Base-by-base conservation (phyloP, 2,888 invertebrate genomes). In the Nomada ferruginata region DNA sequence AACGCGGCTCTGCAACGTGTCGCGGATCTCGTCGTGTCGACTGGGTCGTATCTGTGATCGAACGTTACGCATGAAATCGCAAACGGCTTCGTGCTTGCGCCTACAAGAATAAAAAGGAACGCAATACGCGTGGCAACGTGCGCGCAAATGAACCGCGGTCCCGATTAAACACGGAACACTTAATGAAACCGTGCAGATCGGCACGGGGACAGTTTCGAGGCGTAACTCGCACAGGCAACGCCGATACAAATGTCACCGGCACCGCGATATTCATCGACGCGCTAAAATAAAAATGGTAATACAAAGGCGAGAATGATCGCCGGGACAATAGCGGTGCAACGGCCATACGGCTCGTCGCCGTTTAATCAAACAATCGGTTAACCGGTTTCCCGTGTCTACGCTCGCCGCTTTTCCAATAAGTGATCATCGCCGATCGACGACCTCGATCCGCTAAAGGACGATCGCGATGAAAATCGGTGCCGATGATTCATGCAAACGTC, bases 21-120 rank as follows among this genome's bases (percentile, higher is more conserved):
- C 61, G 55, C 68, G 77, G 77, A 76, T 79, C 29, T 47, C 26
- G 18, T 5, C 59, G 2, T 1, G 42, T 36, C 63, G 63, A n/a
- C 42, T 23, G 42, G 61, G 23, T 61, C 47, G 78, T 79, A 77
- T 78, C 64, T 50, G 55, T 36, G 70, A 78, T 78, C 79, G 70
- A 55, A 36, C 29, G 79, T 79, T 79, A 78, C 79, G 79, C 79
- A 71, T 79, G 79, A 79, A 78, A 71, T 79, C 79, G 65, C 79
- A 60, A 71, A 79, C 52, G 79, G 78, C 64, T 66, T 73, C 66
- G 53, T 15, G 26, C 13, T 44, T 42, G 10, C 13, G 18, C 50
- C 50, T 20, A 1, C 15, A 9, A 20, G 20, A 15, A 15, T 1
- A n/a, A 60, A 73, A 64, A 53, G 26, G 47, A 26, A 50, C 15